A percentile compares a stretch with the other conserved stretches of the same genome.
phyloP scores from a whole-genome alignment of 2,888 invertebrate genomes.

The Agrypnus murinus region DNA sequence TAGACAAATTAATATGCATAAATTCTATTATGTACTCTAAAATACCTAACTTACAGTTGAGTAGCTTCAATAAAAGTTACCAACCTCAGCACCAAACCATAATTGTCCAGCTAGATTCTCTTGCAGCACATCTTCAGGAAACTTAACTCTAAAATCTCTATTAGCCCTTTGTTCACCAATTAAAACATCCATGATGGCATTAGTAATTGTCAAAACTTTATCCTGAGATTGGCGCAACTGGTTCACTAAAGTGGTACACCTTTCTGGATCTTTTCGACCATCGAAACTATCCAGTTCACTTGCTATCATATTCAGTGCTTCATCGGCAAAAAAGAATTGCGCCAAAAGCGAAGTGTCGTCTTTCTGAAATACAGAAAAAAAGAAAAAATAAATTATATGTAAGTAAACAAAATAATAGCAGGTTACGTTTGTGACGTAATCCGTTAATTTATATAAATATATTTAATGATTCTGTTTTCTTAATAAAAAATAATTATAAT shows the following conservation, averaged over 20 bases:
- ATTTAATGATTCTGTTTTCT: too few species aligned
- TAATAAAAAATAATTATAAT: too few species aligned
- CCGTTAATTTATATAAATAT: too few species aligned
- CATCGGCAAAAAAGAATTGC: constrained; percentile 98
- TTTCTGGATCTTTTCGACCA: constrained; percentile 97
- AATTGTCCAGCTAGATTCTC: constrained; percentile 98
- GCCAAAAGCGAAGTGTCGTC: constrained; percentile 95
- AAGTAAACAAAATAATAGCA: background rate
- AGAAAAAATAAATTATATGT: background rate
- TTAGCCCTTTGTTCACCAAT: constrained; percentile 90
- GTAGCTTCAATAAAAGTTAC: constrained; percentile 41
- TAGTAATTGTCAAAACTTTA: constrained; percentile 92
- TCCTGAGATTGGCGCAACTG: constrained; percentile 95
- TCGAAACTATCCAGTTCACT: constrained; percentile 99
- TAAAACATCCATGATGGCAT: constrained; percentile 95
- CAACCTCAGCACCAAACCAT: constrained; percentile 99
- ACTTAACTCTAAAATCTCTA: constrained; percentile 97
- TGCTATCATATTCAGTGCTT: constrained; percentile 95
- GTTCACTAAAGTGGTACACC: constrained; percentile 96
- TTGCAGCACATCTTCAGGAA: constrained; percentile 98
- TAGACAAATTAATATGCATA: too few species aligned
- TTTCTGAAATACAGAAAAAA: constrained; percentile 77
- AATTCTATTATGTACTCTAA: too few species aligned
- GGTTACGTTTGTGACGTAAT: too few species aligned
- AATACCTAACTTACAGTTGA: too few species aligned